Conservation (phyloP, 2,113 vertebrate genomes). For the Trochalopteron elliotii region DNA sequence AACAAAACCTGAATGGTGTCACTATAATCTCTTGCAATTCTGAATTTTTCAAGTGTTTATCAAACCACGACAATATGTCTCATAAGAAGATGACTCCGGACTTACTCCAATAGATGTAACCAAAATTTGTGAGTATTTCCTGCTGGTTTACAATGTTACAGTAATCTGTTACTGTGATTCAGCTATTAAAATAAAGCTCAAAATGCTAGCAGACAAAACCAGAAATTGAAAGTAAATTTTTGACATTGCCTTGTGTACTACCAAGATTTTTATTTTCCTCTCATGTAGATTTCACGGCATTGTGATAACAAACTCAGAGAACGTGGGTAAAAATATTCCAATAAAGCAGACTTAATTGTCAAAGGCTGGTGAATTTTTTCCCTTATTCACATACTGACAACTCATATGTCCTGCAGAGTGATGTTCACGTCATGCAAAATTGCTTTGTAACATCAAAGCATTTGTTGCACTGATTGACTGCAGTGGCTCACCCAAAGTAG, state of each 20-base stretch:
- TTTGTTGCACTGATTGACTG: constrained; percentile 29
- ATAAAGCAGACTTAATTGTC: neutral
- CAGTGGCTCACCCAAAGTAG: neutral
- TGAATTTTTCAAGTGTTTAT: neutral
- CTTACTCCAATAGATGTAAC: neutral
- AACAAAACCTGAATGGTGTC: neutral
- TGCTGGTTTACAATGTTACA: neutral
- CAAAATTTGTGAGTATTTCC: neutral
- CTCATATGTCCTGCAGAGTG: neutral
- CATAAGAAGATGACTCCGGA: neutral
- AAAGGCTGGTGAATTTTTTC: neutral
- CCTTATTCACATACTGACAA: neutral
- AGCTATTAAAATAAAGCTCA: neutral
- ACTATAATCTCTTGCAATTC: neutral
- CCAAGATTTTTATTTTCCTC: neutral
- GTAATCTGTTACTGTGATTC: neutral
- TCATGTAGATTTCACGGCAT: neutral
- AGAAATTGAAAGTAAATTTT: neutral
- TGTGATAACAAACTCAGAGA: neutral
- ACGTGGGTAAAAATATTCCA: neutral
- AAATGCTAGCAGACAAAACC: neutral
- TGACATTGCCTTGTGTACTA: neutral
- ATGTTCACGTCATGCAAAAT: neutral
- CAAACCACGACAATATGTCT: neutral
- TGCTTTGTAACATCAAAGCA: constrained; percentile 24